Base-by-base conservation (phyloP, 2,113 vertebrate species). In the Phrynosoma blainvillii region DNA sequence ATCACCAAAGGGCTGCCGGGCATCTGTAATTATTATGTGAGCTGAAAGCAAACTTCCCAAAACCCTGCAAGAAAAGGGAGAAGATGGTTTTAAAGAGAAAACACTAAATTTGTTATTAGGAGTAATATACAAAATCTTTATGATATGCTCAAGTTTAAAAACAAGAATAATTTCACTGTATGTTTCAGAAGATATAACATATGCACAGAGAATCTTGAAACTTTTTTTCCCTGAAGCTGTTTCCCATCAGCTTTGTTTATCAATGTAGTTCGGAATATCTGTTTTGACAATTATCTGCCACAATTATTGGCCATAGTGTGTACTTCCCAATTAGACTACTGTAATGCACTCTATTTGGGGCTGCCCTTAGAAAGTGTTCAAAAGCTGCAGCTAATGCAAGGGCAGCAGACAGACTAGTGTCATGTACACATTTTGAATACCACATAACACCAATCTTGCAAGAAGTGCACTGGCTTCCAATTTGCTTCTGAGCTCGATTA, bases 11-110 rank as follows among this genome's bases (percentile, higher is more conserved):
- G 99, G 99, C 93, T 99, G 99, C 86, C 96, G 98, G 74, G 96
- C 93, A 93, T 99, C 99, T 0, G 98, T 99, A 80, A 99, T 98
- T 36, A 99, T 98, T 90, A 99, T 98, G 91, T 99, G 99, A 88
- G 99, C 97, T 21, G 98, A 99, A 84, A 99, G 98, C 52, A 99
- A 96, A 94, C 99, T 98, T 82, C 99, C 99, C 91, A 99, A 94
- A 89, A 99, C 98, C 94, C 99, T 99, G 78, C 0, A 27, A 47
- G 84, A 56, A 92, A 90, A 91, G 9, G 47, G n/a, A 75, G 30
- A 4, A 16, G 20, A 80, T 62, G 12, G 62, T 62, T 85, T 75
- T 62, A 80, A 62, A 73, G 76, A 68, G 12, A 81, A 21, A 2
- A 40, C n/a, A 20, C 66, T 21, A 71, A 71, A 11, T 27, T 71